Percentiles rank a stretch among this genome's conserved stretches.
Conservation (phyloP, 1,140 invertebrate species). For the Mycetomoellerius zeteki region DNA sequence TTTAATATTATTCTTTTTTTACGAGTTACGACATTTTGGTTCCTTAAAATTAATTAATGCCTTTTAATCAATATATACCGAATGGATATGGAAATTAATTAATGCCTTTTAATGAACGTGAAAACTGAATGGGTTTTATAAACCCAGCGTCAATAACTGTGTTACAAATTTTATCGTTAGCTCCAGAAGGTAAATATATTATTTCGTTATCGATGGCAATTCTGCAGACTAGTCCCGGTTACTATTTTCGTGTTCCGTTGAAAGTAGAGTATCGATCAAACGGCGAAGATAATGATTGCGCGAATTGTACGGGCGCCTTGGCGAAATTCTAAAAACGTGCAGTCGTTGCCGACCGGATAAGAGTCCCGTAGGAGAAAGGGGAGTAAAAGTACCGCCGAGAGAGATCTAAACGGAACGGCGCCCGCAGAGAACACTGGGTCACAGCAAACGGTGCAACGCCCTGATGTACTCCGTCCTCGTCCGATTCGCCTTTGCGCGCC, state of each 20-base stretch:
- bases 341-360: neutral
- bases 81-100: too few relatives aligned
- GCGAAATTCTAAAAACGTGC: conserved; percentile 24
- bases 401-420: conserved; percentile 23
- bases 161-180: too few relatives aligned
- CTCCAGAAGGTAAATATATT: neutral
- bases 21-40: too few relatives aligned
- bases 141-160: too few relatives aligned
- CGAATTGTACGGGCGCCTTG: neutral
- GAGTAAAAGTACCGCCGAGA: neutral
- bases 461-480: conserved; percentile 73
- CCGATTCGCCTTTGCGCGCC: conserved; percentile 25
- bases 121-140: too few relatives aligned
- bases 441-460: conserved; percentile 81
- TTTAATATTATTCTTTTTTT: too few relatives aligned
- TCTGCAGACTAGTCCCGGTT: neutral
- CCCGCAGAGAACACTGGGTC: conserved; percentile 79
- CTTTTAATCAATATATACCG: too few relatives aligned
- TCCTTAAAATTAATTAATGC: too few relatives aligned
- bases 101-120: too few relatives aligned
- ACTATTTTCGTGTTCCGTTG: neutral
- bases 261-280: conserved; percentile 69
- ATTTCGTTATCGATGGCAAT: neutral
- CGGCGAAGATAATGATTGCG: conserved; percentile 50
- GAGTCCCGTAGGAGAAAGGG: conserved; percentile 18